A percentile compares a stretch with the other conserved stretches of the same genome.
These are phyloP conservation scores for Tinamus guttatus DNA, from an alignment of 2,113 vertebrate genomes.

Conservation along the genomic window DNA sequence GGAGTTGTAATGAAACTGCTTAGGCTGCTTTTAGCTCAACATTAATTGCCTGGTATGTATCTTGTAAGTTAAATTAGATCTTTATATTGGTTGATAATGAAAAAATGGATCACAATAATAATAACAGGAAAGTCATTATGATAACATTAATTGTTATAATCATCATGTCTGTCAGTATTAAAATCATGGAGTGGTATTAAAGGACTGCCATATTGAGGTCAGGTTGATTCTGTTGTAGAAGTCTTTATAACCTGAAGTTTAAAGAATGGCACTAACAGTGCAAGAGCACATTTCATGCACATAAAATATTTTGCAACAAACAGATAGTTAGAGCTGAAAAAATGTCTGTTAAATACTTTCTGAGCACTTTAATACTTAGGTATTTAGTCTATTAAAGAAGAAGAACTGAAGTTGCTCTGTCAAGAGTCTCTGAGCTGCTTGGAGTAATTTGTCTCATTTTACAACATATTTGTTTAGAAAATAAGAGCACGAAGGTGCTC, in stretches of 20 bases:
- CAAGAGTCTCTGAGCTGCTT: background rate
- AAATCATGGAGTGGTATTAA: background rate
- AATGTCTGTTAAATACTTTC: background rate
- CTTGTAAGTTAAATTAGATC: slow-evolving; percentile 44
- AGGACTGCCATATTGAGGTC: background rate
- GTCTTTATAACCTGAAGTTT: background rate
- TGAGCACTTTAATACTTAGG: background rate
- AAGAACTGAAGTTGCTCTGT: background rate
- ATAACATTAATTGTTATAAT: slow-evolving; percentile 48
- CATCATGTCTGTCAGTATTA: background rate
- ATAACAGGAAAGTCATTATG: slow-evolving; percentile 51
- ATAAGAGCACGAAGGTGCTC: background rate
- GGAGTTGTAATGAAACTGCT: slow-evolving; percentile 15
- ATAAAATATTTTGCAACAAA: background rate
- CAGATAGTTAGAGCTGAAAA: background rate
- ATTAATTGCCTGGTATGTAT: slow-evolving; percentile 23
- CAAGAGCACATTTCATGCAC: background rate
- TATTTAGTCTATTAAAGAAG: background rate
- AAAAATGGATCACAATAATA: slow-evolving; percentile 48
- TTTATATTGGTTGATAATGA: slow-evolving; percentile 10
- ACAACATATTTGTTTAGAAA: slow-evolving; percentile 14
- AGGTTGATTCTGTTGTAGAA: background rate
- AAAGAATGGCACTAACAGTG: background rate
- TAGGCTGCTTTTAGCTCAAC: background rate
- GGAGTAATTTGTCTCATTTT: slow-evolving; percentile 21